phyloP scores from a whole-genome alignment of 2,888 invertebrate genomes.

The Candidula unifasciata region DNA sequence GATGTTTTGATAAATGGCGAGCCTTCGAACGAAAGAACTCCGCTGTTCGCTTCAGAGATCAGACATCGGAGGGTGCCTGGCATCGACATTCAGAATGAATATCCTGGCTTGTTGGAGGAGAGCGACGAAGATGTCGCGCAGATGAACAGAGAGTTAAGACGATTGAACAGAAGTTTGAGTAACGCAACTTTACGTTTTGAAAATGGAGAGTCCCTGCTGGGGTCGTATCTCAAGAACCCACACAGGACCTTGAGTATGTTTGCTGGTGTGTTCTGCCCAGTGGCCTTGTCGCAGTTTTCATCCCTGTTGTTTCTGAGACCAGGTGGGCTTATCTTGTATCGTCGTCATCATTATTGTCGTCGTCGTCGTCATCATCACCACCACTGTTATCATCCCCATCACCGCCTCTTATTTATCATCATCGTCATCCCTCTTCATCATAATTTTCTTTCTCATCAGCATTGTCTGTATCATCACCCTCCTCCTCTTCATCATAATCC shows the following conservation, averaged over 20 bases:
- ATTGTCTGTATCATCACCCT: too few species aligned
- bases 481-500: too few species aligned
- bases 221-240: neutral
- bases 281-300: slow-evolving; percentile 98
- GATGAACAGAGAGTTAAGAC: neutral
- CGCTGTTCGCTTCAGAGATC: neutral
- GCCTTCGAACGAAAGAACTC: neutral
- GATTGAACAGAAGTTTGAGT: slow-evolving; percentile 34
- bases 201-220: slow-evolving; percentile 7
- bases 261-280: slow-evolving; percentile 98
- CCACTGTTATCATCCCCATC: neutral
- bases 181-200: slow-evolving; percentile 9
- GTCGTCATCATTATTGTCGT: neutral
- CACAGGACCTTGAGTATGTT: slow-evolving; percentile 86
- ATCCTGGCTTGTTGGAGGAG: neutral
- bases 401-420: neutral
- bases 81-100: neutral
- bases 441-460: neutral
- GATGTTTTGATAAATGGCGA: neutral
- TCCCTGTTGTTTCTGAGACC: slow-evolving; percentile 98
- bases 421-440: neutral
- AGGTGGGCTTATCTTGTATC: slow-evolving; percentile 81
- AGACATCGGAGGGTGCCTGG: neutral
- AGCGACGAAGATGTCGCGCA: neutral
- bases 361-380: neutral